Conservation (phyloP, 2,797 vertebrate genomes). For the Xerus rutilus region DNA sequence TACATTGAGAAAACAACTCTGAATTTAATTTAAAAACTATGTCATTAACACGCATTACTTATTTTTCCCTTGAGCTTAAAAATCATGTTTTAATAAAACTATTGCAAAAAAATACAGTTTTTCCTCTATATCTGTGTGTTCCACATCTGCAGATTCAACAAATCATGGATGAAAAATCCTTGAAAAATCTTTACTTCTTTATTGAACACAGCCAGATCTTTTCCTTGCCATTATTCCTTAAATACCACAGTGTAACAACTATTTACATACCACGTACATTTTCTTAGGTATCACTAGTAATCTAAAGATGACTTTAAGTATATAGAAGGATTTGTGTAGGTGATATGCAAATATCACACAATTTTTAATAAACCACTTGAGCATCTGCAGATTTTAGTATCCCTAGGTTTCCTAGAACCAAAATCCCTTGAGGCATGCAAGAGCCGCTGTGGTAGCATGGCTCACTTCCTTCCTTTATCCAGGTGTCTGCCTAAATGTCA, state of each 20-base stretch:
- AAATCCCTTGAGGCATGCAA: not conserved
- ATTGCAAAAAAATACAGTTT: not conserved
- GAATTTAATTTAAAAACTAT: slow-evolving; percentile 34
- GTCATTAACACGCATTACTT: not conserved
- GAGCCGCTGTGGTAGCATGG: not conserved
- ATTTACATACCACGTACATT: not conserved
- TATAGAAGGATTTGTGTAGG: not conserved
- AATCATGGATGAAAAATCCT: not conserved
- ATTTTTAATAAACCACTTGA: not conserved
- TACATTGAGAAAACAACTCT: slow-evolving; percentile 23
- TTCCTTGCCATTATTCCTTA: not conserved
- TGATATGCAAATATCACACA: not conserved
- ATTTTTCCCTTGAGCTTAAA: not conserved
- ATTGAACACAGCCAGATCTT: not conserved
- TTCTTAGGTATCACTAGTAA: not conserved
- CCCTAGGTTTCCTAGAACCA: not conserved
- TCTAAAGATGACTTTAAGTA: not conserved
- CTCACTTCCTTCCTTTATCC: not conserved
- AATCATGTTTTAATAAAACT: not conserved
- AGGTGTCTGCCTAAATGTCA: not conserved
- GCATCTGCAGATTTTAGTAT: not conserved
- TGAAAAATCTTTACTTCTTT: not conserved
- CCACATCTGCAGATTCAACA: not conserved
- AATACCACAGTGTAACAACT: not conserved
- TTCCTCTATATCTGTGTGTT: not conserved